Conservation (phyloP, 2,113 vertebrate genomes). For the Caloenas nicobarica region DNA sequence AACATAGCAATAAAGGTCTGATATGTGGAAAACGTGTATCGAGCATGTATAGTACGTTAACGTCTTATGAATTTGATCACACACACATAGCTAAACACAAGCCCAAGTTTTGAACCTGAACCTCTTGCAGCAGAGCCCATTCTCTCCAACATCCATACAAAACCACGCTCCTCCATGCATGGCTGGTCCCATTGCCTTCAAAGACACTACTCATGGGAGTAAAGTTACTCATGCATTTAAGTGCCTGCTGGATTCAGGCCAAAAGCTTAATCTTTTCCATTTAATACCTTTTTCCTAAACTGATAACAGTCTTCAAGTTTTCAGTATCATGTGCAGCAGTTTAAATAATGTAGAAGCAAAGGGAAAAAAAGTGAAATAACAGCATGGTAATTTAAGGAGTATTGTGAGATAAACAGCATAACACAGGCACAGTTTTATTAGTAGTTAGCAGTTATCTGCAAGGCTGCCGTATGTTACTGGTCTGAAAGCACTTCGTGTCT, state of each 20-base stretch:
- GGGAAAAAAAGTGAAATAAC: conserved; percentile 9
- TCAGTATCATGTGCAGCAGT: conserved; percentile 58
- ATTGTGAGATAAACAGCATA: conserved; percentile 57
- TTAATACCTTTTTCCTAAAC: conserved; percentile 66
- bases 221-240: conserved; percentile 70
- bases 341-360: conserved; percentile 58
- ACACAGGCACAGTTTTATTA: conserved; percentile 9
- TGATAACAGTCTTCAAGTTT: conserved; percentile 56
- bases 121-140: neutral
- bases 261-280: conserved; percentile 66
- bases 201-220: conserved; percentile 58
- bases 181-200: conserved; percentile 33
- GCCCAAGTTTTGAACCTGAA: neutral
- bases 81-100: neutral
- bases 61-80: neutral
- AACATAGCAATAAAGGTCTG: neutral
- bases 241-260: conserved; percentile 56
- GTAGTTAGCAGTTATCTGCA: conserved; percentile 23
- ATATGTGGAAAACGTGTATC: neutral
- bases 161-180: neutral
- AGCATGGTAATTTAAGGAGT: conserved; percentile 56
- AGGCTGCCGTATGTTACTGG: neutral
- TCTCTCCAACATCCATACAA: neutral
- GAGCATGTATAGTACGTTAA: neutral
- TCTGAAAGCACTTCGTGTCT: neutral